A percentile compares a stretch with the other conserved stretches of the same genome.
Conservation (phyloP, 2,113 vertebrate species). For the Hemichromis elongatus region DNA sequence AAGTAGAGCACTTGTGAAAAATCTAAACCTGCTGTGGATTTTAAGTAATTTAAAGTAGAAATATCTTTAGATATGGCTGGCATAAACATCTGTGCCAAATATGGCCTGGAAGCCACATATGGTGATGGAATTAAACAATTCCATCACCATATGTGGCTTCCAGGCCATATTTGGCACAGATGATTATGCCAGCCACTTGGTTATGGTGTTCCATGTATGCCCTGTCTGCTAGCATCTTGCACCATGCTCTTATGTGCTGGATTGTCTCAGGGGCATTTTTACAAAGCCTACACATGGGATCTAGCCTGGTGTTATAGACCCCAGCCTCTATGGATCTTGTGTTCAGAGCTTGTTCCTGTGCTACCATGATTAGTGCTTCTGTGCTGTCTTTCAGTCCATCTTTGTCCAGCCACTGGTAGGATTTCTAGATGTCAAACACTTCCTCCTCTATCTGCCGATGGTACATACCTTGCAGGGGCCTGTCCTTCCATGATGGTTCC, state of each 20-base stretch:
- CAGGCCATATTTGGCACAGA: not conserved
- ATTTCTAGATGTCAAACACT: not conserved
- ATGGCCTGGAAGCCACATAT: too few relatives aligned
- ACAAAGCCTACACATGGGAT: not conserved
- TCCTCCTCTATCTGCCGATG: not conserved
- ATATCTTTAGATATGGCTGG: not conserved
- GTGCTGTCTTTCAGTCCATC: not conserved
- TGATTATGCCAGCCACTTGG: rapidly evolving
- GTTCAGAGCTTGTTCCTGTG: not conserved
- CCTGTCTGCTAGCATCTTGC: not conserved
- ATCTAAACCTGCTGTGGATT: not conserved
- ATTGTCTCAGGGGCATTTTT: not conserved
- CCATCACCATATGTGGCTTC: too few relatives aligned
- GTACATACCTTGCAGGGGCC: not conserved
- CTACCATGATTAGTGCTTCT: not conserved
- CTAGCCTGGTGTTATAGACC: not conserved
- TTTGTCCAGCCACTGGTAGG: not conserved
- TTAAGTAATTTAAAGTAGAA: not conserved
- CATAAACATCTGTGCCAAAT: too few relatives aligned
- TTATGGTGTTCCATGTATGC: not conserved
- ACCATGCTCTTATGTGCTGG: not conserved
- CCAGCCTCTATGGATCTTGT: not conserved
- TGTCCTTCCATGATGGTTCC: not conserved
- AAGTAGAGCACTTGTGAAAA: not conserved
- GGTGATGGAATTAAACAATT: too few relatives aligned